Base-by-base conservation (phyloP, 2,888 invertebrate genomes). In the Platypus cylindrus region DNA sequence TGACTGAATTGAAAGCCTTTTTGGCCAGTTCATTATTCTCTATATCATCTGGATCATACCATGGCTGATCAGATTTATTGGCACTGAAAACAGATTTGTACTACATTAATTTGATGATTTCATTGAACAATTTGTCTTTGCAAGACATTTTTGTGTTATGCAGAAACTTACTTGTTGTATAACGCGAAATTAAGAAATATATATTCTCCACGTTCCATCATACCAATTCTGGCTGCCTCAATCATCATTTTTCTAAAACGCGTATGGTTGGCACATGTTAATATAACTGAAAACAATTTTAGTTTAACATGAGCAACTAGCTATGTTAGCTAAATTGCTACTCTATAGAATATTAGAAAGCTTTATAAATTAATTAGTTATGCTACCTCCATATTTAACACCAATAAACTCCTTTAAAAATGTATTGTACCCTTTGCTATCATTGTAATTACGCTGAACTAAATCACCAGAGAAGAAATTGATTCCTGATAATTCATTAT, bases 171-270 rank as follows among this genome's bases (percentile, higher is more conserved):
- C 95, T 90, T 87, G 46, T 87, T 87, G 62, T 91, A 94, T 22
- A 97, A 70, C 60, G 95, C 94, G 52, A 97, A 89, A 64, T 93
- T 97, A 67, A 98, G 89, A 70, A 98, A 94, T 33, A 94, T 90
- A 63, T 95, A 98, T 66, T 97, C 95, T 5, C 95, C 95, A 38
- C 84, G 86, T 36, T 84, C 81, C 46, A 91, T 85, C 90, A 98
- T 97, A 50, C 87, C 85, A 43, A 97, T 71, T 45, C 90, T 85
- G 49, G 91, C 84, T 2, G 97, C 97, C 5, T 89, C 89, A 51
- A 97, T 64, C 70, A 97, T 77, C 47, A 98, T 89, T 57, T 93
- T 81, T 35, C 95, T 69, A 28, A 95, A 85, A 2, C 86, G 84
- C 44, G 73, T 73, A 1, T 85, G 83, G 51, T 83, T 87, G 1